Conservation (phyloP, 1,140 invertebrate genomes). For the Oreohelix idahoensis region DNA sequence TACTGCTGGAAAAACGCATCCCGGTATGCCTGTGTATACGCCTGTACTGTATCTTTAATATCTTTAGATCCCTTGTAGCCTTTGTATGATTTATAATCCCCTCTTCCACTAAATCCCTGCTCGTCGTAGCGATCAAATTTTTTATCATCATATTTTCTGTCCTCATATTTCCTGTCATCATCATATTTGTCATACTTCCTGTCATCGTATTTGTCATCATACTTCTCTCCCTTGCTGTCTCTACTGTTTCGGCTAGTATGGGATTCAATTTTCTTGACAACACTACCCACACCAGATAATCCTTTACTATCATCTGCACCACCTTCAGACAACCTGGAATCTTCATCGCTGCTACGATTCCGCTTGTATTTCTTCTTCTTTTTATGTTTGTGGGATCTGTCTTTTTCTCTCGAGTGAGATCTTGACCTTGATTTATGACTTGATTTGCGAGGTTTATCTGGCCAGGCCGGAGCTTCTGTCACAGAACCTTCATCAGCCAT, state of each 20-base stretch:
- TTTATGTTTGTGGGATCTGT: conserved; percentile 36
- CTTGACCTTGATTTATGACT: conserved; percentile 29
- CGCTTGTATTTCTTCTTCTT: conserved; percentile 41
- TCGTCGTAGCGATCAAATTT: conserved; percentile 2
- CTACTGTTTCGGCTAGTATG: conserved; percentile 24
- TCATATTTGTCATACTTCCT: conserved; percentile 27
- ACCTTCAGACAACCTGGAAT: conserved; percentile 11
- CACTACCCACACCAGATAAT: conserved; percentile 11
- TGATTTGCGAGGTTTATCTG: conserved; percentile 24
- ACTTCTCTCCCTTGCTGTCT: conserved; percentile 35
- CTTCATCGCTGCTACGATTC: conserved; percentile 26
- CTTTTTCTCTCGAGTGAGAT: conserved; percentile 31
- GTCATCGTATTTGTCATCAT: conserved; percentile 17
- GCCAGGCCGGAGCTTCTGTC: conserved; percentile 24
- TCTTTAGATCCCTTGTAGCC: conserved; percentile 5
- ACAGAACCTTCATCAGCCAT: conserved; percentile 34
- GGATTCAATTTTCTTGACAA: conserved; percentile 28
- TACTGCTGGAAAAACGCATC: conserved; percentile 38
- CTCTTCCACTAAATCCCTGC: background rate
- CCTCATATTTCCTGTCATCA: conserved; percentile 30
- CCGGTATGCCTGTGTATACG: conserved; percentile 35
- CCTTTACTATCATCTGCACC: conserved; percentile 17
- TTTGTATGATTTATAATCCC: conserved; percentile 28
- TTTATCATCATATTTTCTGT: conserved; percentile 18
- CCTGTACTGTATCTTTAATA: conserved; percentile 29